Percentiles rank a stretch among this genome's conserved stretches.
Conservation (phyloP, 2,888 invertebrate species). For the Dascillus cervinus region DNA sequence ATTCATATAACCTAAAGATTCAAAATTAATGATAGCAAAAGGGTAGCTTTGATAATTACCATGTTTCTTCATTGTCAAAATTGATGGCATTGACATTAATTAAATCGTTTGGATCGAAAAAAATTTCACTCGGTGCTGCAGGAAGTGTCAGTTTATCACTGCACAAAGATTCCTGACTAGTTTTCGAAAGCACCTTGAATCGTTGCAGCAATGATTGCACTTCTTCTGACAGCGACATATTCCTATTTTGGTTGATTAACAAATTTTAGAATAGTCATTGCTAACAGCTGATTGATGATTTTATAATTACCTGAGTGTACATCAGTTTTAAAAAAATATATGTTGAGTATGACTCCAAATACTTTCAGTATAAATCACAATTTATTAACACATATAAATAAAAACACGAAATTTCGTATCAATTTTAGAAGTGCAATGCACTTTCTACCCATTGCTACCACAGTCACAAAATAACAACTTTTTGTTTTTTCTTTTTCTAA, state of each 20-base stretch:
- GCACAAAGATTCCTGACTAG: conserved; percentile 9
- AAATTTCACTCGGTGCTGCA: no score
- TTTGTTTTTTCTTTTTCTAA: background rate
- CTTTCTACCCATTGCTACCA: conserved; percentile 24
- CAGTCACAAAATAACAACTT: conserved; percentile 3
- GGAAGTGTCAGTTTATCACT: no score
- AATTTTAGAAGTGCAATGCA: conserved; percentile 27
- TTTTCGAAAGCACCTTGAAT: conserved; percentile 13
- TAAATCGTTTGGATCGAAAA: conserved; percentile 35
- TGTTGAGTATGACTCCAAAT: no score
- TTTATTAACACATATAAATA: conserved; percentile 5
- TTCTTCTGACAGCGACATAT: conserved; percentile 33
- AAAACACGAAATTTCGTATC: conserved; percentile 19
- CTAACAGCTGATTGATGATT: no score
- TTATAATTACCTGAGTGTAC: no score
- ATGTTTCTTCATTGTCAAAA: conserved; percentile 52
- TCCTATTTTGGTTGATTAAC: conserved; percentile 15
- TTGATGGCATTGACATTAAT: conserved; percentile 51
- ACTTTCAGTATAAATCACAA: no score
- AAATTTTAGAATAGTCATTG: conserved; percentile 14
- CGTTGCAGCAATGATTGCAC: conserved; percentile 25
- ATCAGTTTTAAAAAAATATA: no score
- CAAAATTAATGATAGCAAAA: conserved; percentile 1
- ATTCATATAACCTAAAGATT: conserved; percentile 16
- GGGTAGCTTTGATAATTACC: conserved; percentile 40